Evolutionary conservation across 2,888 invertebrate genomes (phyloP).

Genomic region (Furcula furcula): DNA sequence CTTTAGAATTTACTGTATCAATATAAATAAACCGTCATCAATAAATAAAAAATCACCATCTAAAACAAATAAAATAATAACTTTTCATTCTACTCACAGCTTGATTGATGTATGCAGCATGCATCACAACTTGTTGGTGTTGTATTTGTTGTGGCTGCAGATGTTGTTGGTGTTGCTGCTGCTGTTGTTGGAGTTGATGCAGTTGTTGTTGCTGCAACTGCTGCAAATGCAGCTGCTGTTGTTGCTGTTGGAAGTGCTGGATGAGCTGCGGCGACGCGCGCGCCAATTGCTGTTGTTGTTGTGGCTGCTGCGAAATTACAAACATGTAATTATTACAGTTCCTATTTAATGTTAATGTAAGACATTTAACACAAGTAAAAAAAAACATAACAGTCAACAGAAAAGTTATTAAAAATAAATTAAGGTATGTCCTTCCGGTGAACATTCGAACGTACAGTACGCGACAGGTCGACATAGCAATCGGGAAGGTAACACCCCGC

Average conservation of each 20-base stretch:
- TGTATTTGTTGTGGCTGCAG: slow-evolving; percentile 42
- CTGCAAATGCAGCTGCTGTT: slow-evolving; percentile 46
- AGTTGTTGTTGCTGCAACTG: slow-evolving; percentile 53
- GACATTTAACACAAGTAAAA: no score
- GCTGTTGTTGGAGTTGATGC: slow-evolving; percentile 56
- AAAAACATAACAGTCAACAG: no score
- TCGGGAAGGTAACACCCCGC: no score
- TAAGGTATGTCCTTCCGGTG: no score
- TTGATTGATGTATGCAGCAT: slow-evolving; percentile 72
- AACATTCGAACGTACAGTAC: no score
- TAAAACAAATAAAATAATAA: neutral
- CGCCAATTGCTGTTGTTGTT: slow-evolving; percentile 37
- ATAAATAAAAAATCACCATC: neutral
- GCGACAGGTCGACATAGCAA: no score
- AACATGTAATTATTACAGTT: no score
- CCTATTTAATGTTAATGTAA: no score
- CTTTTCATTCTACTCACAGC: slow-evolving; percentile 51
- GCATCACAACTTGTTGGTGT: slow-evolving; percentile 69
- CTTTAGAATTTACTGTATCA: no score
- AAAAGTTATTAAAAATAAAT: no score
- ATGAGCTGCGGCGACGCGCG: slow-evolving; percentile 49
- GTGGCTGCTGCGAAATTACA: slow-evolving; percentile 30
- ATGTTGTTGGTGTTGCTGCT: slow-evolving; percentile 47
- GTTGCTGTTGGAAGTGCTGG: slow-evolving; percentile 49
- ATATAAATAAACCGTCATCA: no score